Evolutionary conservation across 2,113 vertebrate genomes (phyloP), one percentile per base, ranked within the genome.

Genomic region (Scomber japonicus): DNA sequence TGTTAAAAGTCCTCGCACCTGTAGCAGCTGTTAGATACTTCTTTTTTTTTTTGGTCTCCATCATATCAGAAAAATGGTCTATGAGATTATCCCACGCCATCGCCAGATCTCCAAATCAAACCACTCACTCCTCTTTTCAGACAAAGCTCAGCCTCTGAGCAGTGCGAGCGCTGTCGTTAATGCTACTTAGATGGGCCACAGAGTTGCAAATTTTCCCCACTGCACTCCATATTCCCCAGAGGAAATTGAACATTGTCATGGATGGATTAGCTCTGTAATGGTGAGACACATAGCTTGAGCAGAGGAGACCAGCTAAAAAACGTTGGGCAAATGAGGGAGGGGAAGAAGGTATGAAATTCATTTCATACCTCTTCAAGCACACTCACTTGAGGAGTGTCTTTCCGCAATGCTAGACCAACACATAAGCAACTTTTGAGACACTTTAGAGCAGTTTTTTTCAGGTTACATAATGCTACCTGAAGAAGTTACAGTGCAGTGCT

Each of bases 191-290:
- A 91, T 87, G 85, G 86, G 84, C 88, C 88, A 83, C 66, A 56
- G 89, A 84, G 88, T 88, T 92, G 87, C 89, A 89, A 84, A 91
- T 90, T 87, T 75, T 77, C 82, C 82, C 81, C 83, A 87, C 88
- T 84, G 88, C 92, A 90, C 89, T 91, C 85, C 89, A 93, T 92
- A 97, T 97, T 97, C 97, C 97, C 96, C 93, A 91, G 95, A 97
- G 97, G 97, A 97, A 98, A 98, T 98, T 97, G 97, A 98, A 97
- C 96, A 97, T 97, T 97, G 97, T 98, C 98, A 98, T 97, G 97
- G 97, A 98, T 99, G 97, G 96, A 99, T 98, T 98, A 97, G 94
- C 95, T 95, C 96, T 96, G 97, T 97, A 97, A 98, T 98, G 96
- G 96, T 95, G 96, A 95, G 96, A 97, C 96, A 98, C 97, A 96